Evolutionary conservation across 1,140 invertebrate species (phyloP).

Genomic region (Euwallacea fornicatus): DNA sequence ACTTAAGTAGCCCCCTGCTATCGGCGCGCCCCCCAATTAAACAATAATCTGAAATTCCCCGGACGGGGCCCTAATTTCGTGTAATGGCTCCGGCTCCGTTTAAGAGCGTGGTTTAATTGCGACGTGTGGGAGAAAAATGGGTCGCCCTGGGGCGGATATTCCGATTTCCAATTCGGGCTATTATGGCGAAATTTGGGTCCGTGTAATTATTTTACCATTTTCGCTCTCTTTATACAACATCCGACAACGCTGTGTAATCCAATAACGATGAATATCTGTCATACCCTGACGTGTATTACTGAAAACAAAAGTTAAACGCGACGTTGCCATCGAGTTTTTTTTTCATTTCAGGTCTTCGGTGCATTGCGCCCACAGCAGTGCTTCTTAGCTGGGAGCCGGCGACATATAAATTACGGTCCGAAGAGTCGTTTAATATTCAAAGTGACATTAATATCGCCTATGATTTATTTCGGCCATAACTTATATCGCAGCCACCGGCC

Average conservation of each 20-base stretch:
- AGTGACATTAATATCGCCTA: constrained; percentile 33
- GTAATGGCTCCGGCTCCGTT: constrained; percentile 12
- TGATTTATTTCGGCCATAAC: constrained; percentile 25
- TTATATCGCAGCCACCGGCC: constrained; percentile 22
- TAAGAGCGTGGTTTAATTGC: constrained; percentile 16
- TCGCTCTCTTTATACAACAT: too few relatives aligned
- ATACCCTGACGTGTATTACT: too few relatives aligned
- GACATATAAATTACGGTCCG: constrained; percentile 23
- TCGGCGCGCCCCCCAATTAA: constrained; percentile 24
- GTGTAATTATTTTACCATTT: too few relatives aligned
- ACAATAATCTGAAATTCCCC: constrained; percentile 28
- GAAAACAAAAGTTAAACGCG: too few relatives aligned
- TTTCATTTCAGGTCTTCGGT: too few relatives aligned
- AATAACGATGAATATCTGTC: too few relatives aligned
- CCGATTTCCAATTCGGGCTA: too few relatives aligned
- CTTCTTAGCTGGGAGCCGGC: constrained; percentile 11
- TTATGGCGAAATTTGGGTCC: too few relatives aligned
- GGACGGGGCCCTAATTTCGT: constrained; percentile 17
- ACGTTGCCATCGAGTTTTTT: too few relatives aligned
- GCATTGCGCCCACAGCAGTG: too few relatives aligned
- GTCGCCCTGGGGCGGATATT: background rate
- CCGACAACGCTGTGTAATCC: too few relatives aligned
- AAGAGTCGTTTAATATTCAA: constrained; percentile 31
- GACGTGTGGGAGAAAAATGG: constrained; percentile 30
- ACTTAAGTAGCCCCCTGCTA: constrained; percentile 22